A percentile compares a stretch with the other conserved stretches of the same genome.
Conservation (phyloP, 2,888 invertebrate species). For the Ectropis crepuscularia region DNA sequence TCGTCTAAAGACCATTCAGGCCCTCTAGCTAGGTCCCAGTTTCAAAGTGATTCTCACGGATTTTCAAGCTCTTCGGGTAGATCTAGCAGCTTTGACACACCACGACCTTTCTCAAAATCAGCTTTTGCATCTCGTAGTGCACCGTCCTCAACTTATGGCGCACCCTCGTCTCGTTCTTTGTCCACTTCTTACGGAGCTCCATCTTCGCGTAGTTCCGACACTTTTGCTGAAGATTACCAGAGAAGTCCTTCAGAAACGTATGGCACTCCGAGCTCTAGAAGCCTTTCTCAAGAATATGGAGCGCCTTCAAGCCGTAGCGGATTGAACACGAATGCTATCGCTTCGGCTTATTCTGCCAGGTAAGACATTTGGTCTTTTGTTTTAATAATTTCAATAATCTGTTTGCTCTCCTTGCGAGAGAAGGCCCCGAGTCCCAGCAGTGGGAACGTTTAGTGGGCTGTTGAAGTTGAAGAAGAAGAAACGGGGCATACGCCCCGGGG, state of each 20-base stretch:
- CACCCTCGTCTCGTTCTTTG: conserved; percentile 24
- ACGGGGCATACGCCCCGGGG: too few species aligned
- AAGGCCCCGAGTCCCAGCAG: too few species aligned
- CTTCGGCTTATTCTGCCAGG: conserved; percentile 65
- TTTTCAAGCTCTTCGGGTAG: conserved; percentile 12
- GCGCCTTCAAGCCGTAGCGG: conserved; percentile 59
- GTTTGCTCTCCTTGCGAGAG: too few species aligned
- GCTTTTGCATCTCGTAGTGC: conserved; percentile 20
- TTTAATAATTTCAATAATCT: background rate
- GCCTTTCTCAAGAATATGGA: conserved; percentile 74
- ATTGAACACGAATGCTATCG: conserved; percentile 66
- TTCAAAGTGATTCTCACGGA: conserved; percentile 8
- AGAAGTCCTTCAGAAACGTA: conserved; percentile 65
- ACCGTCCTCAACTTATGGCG: conserved; percentile 15
- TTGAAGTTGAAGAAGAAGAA: too few species aligned
- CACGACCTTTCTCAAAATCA: conserved; percentile 19
- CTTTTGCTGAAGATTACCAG: conserved; percentile 42
- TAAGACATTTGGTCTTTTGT: conserved; percentile 29
- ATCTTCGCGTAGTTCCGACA: conserved; percentile 49
- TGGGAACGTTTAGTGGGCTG: too few species aligned
- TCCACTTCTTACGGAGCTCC: conserved; percentile 29
- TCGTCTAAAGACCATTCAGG: conserved; percentile 16
- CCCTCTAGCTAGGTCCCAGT: conserved; percentile 18
- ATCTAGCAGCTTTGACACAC: conserved; percentile 20
- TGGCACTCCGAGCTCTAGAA: conserved; percentile 61